Conservation (phyloP, 2,888 invertebrate genomes). For the Crossocerus cetratus region DNA sequence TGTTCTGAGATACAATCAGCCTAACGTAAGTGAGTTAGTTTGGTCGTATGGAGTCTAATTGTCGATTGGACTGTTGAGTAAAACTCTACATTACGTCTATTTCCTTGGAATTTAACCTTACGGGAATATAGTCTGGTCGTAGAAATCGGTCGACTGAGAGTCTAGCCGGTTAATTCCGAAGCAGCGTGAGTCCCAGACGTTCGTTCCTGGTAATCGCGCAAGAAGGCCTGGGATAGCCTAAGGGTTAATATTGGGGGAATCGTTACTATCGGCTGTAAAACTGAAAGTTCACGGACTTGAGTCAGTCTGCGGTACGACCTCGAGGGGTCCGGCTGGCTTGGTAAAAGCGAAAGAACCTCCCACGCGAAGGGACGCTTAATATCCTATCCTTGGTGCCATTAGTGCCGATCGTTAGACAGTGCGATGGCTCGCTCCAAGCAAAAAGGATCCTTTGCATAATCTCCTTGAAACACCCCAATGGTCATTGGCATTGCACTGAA, state of each 20-base stretch:
- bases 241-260: too few relatives aligned
- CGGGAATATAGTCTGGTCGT: neutral
- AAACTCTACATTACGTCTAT: too few relatives aligned
- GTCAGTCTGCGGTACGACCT: constrained; percentile 48
- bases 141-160: too few relatives aligned
- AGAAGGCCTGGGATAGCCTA: too few relatives aligned
- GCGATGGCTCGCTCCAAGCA: constrained; percentile 39
- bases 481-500: too few relatives aligned
- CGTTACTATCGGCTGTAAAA: neutral
- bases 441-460: constrained; percentile 42
- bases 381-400: constrained; percentile 45
- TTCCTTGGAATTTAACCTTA: too few relatives aligned
- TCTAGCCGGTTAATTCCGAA: too few relatives aligned
- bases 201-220: neutral
- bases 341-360: constrained; percentile 53
- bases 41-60: too few relatives aligned
- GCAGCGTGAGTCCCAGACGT: constrained; percentile 26
- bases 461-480: constrained; percentile 7
- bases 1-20: too few relatives aligned
- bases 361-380: constrained; percentile 48
- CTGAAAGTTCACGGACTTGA: neutral
- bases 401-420: constrained; percentile 55
- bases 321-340: constrained; percentile 18
- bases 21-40: too few relatives aligned
- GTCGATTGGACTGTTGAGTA: too few relatives aligned